Evolutionary conservation across 2,888 invertebrate species (phyloP), one percentile per base, ranked within the genome.

Genomic region (Escarpia spicata): DNA sequence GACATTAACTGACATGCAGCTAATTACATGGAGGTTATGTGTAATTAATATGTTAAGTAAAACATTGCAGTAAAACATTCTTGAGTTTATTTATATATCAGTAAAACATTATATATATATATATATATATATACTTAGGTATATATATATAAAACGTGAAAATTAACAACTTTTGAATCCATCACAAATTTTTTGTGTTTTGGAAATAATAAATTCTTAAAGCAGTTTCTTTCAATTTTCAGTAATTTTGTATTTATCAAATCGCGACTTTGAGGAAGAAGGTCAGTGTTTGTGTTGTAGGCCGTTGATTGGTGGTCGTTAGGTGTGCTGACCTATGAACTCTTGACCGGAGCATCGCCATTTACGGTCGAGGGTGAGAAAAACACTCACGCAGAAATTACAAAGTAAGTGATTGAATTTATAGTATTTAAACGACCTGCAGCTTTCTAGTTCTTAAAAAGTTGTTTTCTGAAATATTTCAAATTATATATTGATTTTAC

Each of bases 251-350:
- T 52, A 12, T 12, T 52, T 4, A 52, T 52, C 15, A 12, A 12
- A 12, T 52, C 10, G 52, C 52, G 1, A 52, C 52, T 52, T 52
- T 52, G 52, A 52, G 15, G 52, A 6, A 52, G 26, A 58, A 43
- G n/a, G 31, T 89, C 90, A 26, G 26, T 43, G 31, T 91, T 12
- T 92, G 90, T 90, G 93, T 94, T 95, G 3, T 97, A 98, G 98
- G 98, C 99, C 92, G 99, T 99, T 9, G 99, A 99, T 97, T 99
- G 99, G 99, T 99, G 99, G 99, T 99, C 99, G 58, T 98, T 99
- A 10, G 99, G 99, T 10, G 99, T 99, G 2, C 97, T 99, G 91
- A 98, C 99, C 0, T 99, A 99, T 97, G 99, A 99, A 97, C 97
- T 99, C 91, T 97, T 99, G 92, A 99, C 99, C 0, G 99, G 99